Conservation (phyloP, 2,888 invertebrate genomes). For the Sycophila texana region DNA sequence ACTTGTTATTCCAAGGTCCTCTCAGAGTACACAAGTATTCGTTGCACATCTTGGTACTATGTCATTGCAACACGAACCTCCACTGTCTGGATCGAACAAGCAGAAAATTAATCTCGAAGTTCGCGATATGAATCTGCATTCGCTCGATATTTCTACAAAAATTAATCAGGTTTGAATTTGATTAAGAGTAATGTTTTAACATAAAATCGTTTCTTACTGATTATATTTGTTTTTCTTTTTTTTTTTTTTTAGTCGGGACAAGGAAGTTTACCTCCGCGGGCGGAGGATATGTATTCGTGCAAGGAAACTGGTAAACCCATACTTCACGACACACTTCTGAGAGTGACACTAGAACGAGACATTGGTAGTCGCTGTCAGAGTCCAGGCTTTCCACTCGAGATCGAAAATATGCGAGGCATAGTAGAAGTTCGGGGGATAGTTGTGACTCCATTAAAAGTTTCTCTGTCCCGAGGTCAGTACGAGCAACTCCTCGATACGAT, state of each 20-base stretch:
- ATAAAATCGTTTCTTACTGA: no score
- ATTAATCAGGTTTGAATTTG: constrained; percentile 59
- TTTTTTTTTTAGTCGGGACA: constrained; percentile 53
- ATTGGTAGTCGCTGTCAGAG: constrained; percentile 61
- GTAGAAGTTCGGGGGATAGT: constrained; percentile 81
- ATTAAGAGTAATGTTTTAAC: neutral
- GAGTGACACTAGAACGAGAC: constrained; percentile 80
- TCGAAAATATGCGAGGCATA: constrained; percentile 63
- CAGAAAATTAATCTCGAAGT: constrained; percentile 80
- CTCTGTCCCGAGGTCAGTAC: constrained; percentile 90
- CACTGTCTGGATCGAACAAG: constrained; percentile 63
- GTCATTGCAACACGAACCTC: constrained; percentile 76
- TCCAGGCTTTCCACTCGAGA: constrained; percentile 64
- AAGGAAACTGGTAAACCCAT: constrained; percentile 88
- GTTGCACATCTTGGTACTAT: constrained; percentile 96
- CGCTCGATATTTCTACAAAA: constrained; percentile 80
- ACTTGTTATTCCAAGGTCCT: constrained; percentile 88
- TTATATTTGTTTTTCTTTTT: neutral
- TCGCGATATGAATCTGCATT: constrained; percentile 91
- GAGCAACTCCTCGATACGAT: constrained; percentile 90
- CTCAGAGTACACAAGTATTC: constrained; percentile 88
- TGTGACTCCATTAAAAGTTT: constrained; percentile 89
- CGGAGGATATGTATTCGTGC: constrained; percentile 86
- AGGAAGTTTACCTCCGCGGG: constrained; percentile 76
- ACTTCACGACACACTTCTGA: constrained; percentile 91